phyloP scores from a whole-genome alignment of 2,888 invertebrate genomes.

The Machimus rusticus region DNA sequence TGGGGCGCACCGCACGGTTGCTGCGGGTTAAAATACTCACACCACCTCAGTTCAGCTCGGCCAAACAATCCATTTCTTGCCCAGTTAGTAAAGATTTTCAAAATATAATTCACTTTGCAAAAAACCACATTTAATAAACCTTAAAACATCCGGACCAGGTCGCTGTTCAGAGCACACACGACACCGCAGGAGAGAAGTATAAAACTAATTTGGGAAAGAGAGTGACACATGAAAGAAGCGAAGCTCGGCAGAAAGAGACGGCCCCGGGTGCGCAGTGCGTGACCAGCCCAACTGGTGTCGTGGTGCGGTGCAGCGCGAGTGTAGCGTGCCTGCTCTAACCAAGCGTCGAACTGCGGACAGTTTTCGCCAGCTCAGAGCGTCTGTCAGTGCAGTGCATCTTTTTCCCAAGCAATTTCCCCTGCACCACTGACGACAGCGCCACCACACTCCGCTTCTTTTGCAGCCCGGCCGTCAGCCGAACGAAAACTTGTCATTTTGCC shows the following conservation, averaged over 20 bases:
- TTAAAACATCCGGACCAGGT: background rate
- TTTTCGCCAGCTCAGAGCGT: background rate
- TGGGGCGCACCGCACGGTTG: background rate
- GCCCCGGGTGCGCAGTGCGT: background rate
- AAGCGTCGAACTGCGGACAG: background rate
- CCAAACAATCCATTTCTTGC: constrained; percentile 7
- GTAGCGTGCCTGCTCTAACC: background rate
- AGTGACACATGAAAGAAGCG: background rate
- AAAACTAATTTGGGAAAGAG: background rate
- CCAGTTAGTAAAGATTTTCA: constrained; percentile 5
- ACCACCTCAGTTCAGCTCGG: background rate
- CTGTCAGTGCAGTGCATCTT: background rate
- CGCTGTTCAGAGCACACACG: background rate
- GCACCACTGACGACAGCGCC: background rate
- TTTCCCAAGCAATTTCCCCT: background rate
- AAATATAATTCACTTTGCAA: constrained; percentile 10
- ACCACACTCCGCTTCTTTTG: background rate
- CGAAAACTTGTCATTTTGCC: background rate
- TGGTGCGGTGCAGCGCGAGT: background rate
- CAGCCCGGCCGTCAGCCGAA: too few relatives aligned
- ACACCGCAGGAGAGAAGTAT: background rate
- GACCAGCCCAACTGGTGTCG: background rate
- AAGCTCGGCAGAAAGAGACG: background rate
- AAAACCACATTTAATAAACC: constrained; percentile 3
- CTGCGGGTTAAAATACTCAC: background rate